Percentiles rank a stretch among this genome's conserved stretches.
These are phyloP conservation scores for Nerophis ophidion DNA, from an alignment of 2,113 vertebrate genomes.

Conservation along the genomic window DNA sequence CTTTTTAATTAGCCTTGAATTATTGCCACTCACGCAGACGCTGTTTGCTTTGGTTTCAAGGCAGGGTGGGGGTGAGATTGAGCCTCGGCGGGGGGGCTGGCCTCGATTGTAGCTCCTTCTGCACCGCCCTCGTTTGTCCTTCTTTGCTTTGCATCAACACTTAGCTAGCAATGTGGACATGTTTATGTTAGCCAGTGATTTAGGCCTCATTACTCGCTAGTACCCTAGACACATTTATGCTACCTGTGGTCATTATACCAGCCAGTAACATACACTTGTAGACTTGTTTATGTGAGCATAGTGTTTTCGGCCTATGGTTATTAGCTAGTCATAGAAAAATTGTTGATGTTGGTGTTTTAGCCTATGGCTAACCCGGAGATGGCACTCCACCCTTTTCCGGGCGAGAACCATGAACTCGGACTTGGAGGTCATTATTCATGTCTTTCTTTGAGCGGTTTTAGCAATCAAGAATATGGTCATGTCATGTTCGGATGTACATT, in stretches of 20 bases:
- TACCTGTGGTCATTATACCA: background rate
- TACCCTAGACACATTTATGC: background rate
- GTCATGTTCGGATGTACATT: no score
- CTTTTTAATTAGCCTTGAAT: constrained; percentile 67
- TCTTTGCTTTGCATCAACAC: background rate
- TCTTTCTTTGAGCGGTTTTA: no score
- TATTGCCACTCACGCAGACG: constrained; percentile 54
- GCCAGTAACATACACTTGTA: background rate
- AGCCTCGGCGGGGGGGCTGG: constrained; percentile 27
- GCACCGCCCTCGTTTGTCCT: background rate
- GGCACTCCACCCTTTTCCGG: no score
- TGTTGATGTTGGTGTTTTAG: constrained; percentile 4
- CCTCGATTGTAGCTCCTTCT: constrained; percentile 28
- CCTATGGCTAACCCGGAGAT: background rate
- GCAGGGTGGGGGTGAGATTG: constrained; percentile 14
- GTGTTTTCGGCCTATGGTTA: background rate
- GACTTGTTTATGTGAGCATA: background rate
- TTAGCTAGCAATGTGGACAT: background rate
- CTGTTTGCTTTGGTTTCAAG: constrained; percentile 44
- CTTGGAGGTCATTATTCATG: no score
- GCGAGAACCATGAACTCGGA: no score
- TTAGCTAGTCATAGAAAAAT: background rate
- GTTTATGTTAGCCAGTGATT: constrained; percentile 3
- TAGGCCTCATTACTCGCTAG: background rate
- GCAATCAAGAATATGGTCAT: no score